Evolutionary conservation across 2,888 invertebrate species (phyloP), one percentile per base, ranked within the genome.

Genomic region (Muschampia plurimacula): DNA sequence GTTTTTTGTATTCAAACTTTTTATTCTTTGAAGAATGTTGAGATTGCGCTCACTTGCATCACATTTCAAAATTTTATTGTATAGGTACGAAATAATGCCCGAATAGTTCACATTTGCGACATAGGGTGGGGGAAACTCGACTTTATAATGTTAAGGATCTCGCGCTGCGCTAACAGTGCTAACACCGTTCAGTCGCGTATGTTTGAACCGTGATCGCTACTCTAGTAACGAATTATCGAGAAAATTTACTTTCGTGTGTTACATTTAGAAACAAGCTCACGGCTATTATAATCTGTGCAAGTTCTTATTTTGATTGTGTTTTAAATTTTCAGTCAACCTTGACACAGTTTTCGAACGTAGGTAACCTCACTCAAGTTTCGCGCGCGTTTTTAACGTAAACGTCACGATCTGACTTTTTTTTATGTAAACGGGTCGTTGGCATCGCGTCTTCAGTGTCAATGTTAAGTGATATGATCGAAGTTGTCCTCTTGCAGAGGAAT

Each of bases 141-240:
- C 82, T 85, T 88, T 88, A 90, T 87, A 89, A 83, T 84, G 83
- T 85, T 84, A 84, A 81, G 83, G 84, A 81, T 77, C 78, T 82
- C 77, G 6, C 52, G 55, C 55, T 36, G 36, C 36, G 5, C 36
- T 36, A 36, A 36, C 10, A 41, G 80, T 74, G 77, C 74, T 73
- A 82, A 86, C 78, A 64, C 32, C 64, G 32, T 32, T 55, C 12
- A 84, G 79, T 82, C 82, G 78, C 82, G 78, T 82, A 71, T 83
- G 79, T 82, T 67, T 55, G 57, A 41, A 57, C 84, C 81, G 80
- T 77, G 85, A 44, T 64, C 84, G 80, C 80, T 78, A 69, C 77
- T 41, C 59, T 13, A 32, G 64, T 28, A 44, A 65, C 36, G 32
- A 70, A 65, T 36, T 70, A 5, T 36, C 39, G 22, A 3, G 36